Evolutionary conservation across 2,888 invertebrate species (phyloP).

Genomic region (Brachynemurus nebulosus): DNA sequence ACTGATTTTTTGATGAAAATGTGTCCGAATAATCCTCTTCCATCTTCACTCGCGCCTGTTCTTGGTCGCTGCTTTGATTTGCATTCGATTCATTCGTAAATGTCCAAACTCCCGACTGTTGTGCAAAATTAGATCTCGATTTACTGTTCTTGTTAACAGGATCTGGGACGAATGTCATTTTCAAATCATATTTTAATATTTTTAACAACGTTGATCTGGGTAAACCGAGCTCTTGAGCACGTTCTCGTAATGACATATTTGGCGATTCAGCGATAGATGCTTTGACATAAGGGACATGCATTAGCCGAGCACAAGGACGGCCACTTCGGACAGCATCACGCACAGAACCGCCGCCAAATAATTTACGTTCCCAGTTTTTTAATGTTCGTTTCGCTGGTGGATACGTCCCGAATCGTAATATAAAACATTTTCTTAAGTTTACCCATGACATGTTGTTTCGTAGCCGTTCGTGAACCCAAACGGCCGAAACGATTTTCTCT

Average conservation of each 20-base stretch:
- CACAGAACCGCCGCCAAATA: conserved; percentile 31
- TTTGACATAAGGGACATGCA: conserved; percentile 28
- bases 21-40: no score
- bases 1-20: no score
- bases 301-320: conserved; percentile 26
- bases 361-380: conserved; percentile 30
- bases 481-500: conserved; percentile 34
- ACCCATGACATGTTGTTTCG: conserved; percentile 27
- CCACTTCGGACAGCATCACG: conserved; percentile 32
- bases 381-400: conserved; percentile 26
- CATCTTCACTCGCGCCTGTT: no score
- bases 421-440: conserved; percentile 32
- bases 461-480: conserved; percentile 36
- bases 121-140: no score
- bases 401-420: conserved; percentile 29
- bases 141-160: no score
- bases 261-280: conserved; percentile 30
- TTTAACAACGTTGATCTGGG: conserved; percentile 31
- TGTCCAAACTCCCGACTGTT: no score
- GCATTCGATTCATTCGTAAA: no score
- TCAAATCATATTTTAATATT: conserved; percentile 29
- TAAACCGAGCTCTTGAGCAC: conserved; percentile 29
- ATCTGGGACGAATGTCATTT: conserved; percentile 26
- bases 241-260: conserved; percentile 30
- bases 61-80: no score